Conservation (phyloP, 2,797 vertebrate genomes). For the Eremophila alpestris region DNA sequence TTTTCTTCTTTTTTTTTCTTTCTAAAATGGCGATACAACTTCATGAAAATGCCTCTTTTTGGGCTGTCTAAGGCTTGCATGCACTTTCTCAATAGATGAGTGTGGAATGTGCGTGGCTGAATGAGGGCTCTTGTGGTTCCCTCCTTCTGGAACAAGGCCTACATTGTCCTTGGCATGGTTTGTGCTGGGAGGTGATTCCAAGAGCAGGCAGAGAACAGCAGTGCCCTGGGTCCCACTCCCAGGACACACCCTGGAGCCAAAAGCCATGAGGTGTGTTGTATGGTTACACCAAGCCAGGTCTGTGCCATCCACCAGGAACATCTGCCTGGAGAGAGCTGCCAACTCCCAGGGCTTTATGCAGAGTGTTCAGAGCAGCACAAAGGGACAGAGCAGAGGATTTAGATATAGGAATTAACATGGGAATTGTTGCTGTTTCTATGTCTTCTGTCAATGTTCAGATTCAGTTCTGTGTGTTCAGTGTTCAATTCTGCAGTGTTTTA, state of each 20-base stretch:
- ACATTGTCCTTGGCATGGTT: background rate
- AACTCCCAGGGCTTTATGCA: background rate
- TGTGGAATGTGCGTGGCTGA: fast-evolving
- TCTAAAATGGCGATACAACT: background rate
- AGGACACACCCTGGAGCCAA: background rate
- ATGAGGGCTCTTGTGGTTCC: background rate
- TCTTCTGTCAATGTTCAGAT: background rate
- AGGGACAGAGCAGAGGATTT: background rate
- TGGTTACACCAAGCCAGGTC: background rate
- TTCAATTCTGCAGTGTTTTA: background rate
- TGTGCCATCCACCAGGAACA: fast-evolving
- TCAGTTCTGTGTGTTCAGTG: background rate
- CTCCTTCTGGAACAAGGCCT: background rate
- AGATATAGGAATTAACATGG: background rate
- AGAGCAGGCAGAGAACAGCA: background rate
- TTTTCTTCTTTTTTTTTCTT: fast-evolving
- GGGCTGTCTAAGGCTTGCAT: background rate
- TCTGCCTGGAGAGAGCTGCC: background rate
- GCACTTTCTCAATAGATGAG: background rate
- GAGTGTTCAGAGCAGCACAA: background rate
- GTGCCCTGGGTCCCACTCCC: background rate
- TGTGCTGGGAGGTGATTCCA: background rate
- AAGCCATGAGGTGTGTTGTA: fast-evolving
- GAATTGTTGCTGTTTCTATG: background rate
- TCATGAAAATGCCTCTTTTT: background rate